phyloP scores from a whole-genome alignment of 2,888 invertebrate genomes.

The Meteorus colon region DNA sequence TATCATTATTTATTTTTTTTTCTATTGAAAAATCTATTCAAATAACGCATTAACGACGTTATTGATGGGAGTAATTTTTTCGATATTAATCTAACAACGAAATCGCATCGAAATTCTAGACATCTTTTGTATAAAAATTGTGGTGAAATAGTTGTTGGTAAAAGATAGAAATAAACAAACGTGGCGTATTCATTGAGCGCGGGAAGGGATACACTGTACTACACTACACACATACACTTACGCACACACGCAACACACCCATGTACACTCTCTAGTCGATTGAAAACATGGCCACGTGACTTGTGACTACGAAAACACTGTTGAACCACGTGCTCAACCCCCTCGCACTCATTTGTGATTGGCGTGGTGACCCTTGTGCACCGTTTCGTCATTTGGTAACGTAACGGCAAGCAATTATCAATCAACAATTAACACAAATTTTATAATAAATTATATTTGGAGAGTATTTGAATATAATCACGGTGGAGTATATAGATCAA shows the following conservation, averaged over 20 bases:
- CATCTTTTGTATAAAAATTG: no score
- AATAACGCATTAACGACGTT: no score
- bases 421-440: neutral
- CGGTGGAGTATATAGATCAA: conserved; percentile 61
- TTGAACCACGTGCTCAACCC: conserved; percentile 68
- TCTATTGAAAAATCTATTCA: no score
- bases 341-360: conserved; percentile 55
- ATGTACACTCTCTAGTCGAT: conserved; percentile 51
- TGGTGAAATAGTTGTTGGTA: conserved; percentile 6
- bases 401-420: conserved; percentile 13
- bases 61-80: no score
- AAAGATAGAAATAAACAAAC: conserved; percentile 20
- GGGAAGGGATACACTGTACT: neutral
- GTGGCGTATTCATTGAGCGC: neutral
- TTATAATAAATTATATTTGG: neutral
- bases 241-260: conserved; percentile 23
- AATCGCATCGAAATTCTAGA: no score
- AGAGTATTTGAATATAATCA: conserved; percentile 36
- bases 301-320: conserved; percentile 64
- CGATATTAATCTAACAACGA: no score
- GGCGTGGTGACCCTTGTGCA: neutral
- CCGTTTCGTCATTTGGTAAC: neutral
- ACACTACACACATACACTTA: conserved; percentile 18
- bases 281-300: conserved; percentile 70
- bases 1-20: no score